Percentiles rank a stretch among this genome's conserved stretches.
These are phyloP conservation scores for Leptoteleia sp. DNA, from an alignment of 1,140 invertebrate species.

Conservation along the genomic window DNA sequence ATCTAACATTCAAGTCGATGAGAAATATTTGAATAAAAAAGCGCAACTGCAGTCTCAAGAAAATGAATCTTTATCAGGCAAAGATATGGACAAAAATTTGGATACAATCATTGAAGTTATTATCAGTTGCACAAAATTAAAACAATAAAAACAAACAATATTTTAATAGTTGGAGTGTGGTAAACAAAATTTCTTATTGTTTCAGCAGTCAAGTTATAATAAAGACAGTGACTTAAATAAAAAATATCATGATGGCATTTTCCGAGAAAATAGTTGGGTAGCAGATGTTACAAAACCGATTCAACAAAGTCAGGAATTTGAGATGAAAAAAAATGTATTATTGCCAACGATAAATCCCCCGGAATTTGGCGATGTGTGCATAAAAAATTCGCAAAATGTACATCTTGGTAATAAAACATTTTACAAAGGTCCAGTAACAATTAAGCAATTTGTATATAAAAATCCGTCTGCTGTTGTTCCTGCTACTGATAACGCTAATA, in stretches of 20 bases:
- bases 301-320: conserved; percentile 35
- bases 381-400: conserved; percentile 84
- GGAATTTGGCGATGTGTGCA: conserved; percentile 81
- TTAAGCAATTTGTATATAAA: conserved; percentile 83
- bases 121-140: not conserved
- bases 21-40: not conserved
- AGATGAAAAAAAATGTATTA: conserved; percentile 16
- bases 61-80: too few relatives aligned
- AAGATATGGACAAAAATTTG: not conserved
- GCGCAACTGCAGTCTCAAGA: too few relatives aligned
- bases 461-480: conserved; percentile 67
- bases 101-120: conserved; percentile 14
- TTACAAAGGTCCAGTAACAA: conserved; percentile 85
- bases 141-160: too few relatives aligned
- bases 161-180: too few relatives aligned
- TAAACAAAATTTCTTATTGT: not conserved
- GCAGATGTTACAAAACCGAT: conserved; percentile 37
- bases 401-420: conserved; percentile 85
- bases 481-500: too few relatives aligned
- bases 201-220: conserved; percentile 16
- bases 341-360: conserved; percentile 59
- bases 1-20: too few relatives aligned
- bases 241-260: conserved; percentile 58
- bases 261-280: conserved; percentile 61
- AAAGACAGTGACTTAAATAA: conserved; percentile 67